Conservation (phyloP, 2,888 invertebrate genomes). For the Volucella inflata region DNA sequence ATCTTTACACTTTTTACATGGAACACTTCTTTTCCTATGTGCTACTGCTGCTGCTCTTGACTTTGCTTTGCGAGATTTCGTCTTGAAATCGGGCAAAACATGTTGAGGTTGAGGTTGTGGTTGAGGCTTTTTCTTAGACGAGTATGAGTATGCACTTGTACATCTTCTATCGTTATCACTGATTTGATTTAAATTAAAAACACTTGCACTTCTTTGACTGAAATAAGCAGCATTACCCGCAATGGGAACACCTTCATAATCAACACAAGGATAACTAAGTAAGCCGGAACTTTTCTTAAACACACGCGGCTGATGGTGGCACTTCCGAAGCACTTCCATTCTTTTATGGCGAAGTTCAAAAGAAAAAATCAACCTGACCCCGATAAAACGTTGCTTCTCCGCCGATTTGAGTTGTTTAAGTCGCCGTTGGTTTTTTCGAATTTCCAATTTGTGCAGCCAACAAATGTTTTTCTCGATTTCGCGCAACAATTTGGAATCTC, state of each 20-base stretch:
- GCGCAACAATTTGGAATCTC: slow-evolving; percentile 55
- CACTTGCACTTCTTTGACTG: slow-evolving; percentile 77
- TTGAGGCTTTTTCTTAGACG: slow-evolving; percentile 11
- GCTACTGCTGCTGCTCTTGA: slow-evolving; percentile 10
- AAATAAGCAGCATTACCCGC: slow-evolving; percentile 77
- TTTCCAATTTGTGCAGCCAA: slow-evolving; percentile 80
- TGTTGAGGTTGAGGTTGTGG: slow-evolving; percentile 4
- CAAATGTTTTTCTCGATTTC: slow-evolving; percentile 48
- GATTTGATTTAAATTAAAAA: background rate
- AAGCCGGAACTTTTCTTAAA: slow-evolving; percentile 78
- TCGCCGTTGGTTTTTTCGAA: slow-evolving; percentile 81
- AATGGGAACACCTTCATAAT: slow-evolving; percentile 53
- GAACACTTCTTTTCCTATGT: slow-evolving; percentile 78
- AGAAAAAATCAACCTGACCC: slow-evolving; percentile 88
- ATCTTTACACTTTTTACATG: slow-evolving; percentile 82
- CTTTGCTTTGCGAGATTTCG: slow-evolving; percentile 6
- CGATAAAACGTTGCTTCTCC: slow-evolving; percentile 85
- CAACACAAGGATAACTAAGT: slow-evolving; percentile 21
- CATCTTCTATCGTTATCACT: slow-evolving; percentile 14
- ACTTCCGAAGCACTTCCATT: slow-evolving; percentile 81
- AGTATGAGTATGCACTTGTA: background rate
- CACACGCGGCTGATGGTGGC: slow-evolving; percentile 79
- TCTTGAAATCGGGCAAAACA: slow-evolving; percentile 15
- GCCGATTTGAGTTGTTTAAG: slow-evolving; percentile 81
- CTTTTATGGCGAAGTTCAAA: slow-evolving; percentile 85